phyloP scores from a whole-genome alignment of 2,797 vertebrate genomes.

The Syngnathus acus region DNA sequence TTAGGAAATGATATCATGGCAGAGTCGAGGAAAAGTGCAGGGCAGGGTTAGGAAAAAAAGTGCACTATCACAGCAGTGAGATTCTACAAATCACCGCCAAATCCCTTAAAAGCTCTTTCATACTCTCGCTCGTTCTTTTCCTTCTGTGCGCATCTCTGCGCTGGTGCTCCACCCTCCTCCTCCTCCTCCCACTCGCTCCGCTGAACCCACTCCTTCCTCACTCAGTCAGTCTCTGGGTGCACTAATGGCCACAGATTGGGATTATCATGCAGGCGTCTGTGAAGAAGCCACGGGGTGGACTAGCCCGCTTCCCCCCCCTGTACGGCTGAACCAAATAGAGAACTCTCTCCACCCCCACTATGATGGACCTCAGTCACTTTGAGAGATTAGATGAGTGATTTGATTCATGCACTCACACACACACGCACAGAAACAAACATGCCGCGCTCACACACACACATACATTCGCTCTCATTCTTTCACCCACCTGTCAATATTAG shows the following conservation, averaged over 20 bases:
- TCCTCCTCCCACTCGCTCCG: slow-evolving; percentile 19
- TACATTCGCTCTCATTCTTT: neutral
- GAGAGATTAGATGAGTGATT: slow-evolving; percentile 64
- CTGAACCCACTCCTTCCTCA: slow-evolving; percentile 38
- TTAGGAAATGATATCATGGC: slow-evolving; percentile 32
- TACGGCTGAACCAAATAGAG: slow-evolving; percentile 39
- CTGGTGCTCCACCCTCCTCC: slow-evolving; percentile 27
- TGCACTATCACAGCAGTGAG: slow-evolving; percentile 61
- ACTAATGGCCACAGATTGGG: slow-evolving; percentile 77
- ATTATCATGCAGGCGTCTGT: slow-evolving; percentile 71
- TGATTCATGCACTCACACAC: slow-evolving; percentile 37
- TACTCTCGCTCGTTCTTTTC: slow-evolving; percentile 27
- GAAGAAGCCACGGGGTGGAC: slow-evolving; percentile 66
- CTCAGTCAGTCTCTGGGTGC: slow-evolving; percentile 44
- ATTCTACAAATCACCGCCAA: slow-evolving; percentile 74
- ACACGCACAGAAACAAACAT: neutral
- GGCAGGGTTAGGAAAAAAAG: slow-evolving; percentile 26
- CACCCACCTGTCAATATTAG: slow-evolving; percentile 34
- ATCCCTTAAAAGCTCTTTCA: slow-evolving; percentile 72
- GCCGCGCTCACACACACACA: slow-evolving; percentile 3
- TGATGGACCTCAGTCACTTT: slow-evolving; percentile 59
- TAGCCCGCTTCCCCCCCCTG: slow-evolving; percentile 18
- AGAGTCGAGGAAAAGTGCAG: slow-evolving; percentile 33
- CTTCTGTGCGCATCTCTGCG: slow-evolving; percentile 40
- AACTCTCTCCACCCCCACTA: slow-evolving; percentile 15